phyloP scores from a whole-genome alignment of 1,140 invertebrate genomes.

The Cydia fagiglandana region DNA sequence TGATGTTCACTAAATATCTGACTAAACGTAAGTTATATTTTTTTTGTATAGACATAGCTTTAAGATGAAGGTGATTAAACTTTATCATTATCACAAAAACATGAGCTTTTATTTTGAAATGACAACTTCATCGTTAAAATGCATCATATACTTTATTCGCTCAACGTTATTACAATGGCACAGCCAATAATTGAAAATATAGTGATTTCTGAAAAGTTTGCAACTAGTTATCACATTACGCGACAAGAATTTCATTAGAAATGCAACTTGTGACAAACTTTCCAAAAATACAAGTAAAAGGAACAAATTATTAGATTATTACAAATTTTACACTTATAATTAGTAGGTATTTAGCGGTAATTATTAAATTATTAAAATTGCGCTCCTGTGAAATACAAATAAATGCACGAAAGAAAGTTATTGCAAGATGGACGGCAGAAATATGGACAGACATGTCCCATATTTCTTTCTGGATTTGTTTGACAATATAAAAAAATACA shows the following conservation, averaged over 20 bases:
- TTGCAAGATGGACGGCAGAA: background rate
- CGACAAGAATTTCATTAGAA: background rate
- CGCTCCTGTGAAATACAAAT: background rate
- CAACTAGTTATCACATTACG: background rate
- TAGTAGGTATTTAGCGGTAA: background rate
- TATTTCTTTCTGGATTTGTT: background rate
- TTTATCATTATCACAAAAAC: slow-evolving; percentile 59
- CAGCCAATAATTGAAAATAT: background rate
- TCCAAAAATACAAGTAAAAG: background rate
- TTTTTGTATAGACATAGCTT: slow-evolving; percentile 71
- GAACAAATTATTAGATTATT: background rate
- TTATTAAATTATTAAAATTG: background rate
- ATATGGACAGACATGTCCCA: background rate
- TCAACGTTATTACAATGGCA: slow-evolving; percentile 19
- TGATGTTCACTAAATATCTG: slow-evolving; percentile 76
- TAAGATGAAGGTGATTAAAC: slow-evolving; percentile 74
- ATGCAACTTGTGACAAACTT: background rate
- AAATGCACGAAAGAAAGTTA: background rate
- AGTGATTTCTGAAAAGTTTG: background rate
- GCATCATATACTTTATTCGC: background rate
- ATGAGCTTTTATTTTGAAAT: slow-evolving; percentile 46
- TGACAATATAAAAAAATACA: background rate
- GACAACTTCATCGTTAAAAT: background rate
- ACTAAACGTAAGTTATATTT: slow-evolving; percentile 76
- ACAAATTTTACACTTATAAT: slow-evolving; percentile 1